Base-by-base conservation (phyloP, 2,888 invertebrate species). In the Pherbina coryleti region DNA sequence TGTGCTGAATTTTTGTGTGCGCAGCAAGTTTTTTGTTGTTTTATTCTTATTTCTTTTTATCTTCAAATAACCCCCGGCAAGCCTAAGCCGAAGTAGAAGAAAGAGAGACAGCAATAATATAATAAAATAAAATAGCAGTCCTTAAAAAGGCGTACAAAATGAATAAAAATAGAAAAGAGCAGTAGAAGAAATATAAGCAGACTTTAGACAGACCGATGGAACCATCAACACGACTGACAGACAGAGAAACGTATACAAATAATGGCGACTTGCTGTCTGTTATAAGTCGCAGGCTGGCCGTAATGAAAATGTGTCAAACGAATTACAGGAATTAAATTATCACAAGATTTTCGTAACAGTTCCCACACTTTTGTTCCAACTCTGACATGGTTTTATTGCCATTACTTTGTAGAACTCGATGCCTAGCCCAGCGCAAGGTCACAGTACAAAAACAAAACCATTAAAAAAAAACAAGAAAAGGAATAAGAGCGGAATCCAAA, bases 301-400 rank as follows among this genome's bases (percentile, higher is more conserved):
- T 60, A 60, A 22, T 60, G 31, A 75, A 78, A 72, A 78, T 64
- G 71, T 72, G 70, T 75, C 74, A 77, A 71, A 64, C 28, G 37
- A 71, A 19, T 34, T 19, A 57, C 44, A 69, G 34, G 25, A 60
- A 60, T 60, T 25, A 60, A 60, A 60, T 60, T 60, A 60, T 28
- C 9, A 14, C 57, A n/a, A 60, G 25, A 31, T 37, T 66, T 14
- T 66, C 37, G 9, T 9, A 19, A n/a, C 22, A 57, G 57, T n/a
- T 57, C 57, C 22, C n/a, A 19, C 19, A n/a, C 11, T 9, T 25
- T 57, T 19, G 4, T 19, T 57, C 9, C 4, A 9, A n/a, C 25
- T 22, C 22, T 22, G 11, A 57, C n/a, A n/a, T 57, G 22, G 11
- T 9, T 5, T 9, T n/a, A 57, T 57, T 57, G 3, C 57, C 19